These are phyloP conservation scores for Cirrhinus mrigala DNA, from an alignment of 2,797 vertebrate genomes.

Conservation along the genomic window DNA sequence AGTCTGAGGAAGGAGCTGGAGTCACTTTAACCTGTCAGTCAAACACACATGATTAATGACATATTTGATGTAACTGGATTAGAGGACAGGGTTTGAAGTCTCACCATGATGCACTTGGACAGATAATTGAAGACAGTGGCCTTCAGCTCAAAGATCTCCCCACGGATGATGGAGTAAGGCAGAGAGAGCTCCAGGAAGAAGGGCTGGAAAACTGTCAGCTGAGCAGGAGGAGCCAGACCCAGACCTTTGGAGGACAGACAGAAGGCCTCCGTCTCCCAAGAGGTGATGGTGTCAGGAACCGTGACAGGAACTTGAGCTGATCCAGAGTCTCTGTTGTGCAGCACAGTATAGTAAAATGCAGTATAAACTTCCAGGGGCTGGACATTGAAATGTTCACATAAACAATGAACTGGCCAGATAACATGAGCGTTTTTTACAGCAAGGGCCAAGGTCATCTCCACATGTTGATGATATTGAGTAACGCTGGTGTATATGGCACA, in stretches of 20 bases:
- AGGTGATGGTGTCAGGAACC: conserved; percentile 59
- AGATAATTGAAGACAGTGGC: conserved; percentile 79
- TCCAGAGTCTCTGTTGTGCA: conserved; percentile 55
- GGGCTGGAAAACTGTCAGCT: conserved; percentile 80
- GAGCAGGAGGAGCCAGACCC: conserved; percentile 74
- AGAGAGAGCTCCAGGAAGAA: conserved; percentile 82
- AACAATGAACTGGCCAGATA: conserved; percentile 1
- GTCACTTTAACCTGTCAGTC: conserved; percentile 69
- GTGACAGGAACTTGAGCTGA: conserved; percentile 36
- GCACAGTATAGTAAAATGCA: neutral
- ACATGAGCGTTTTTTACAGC: neutral
- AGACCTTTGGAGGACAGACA: conserved; percentile 72
- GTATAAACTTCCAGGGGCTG: neutral
- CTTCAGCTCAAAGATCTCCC: conserved; percentile 81
- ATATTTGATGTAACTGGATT: neutral
- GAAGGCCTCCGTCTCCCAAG: conserved; percentile 27
- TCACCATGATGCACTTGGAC: conserved; percentile 79
- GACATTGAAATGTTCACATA: conserved; percentile 10
- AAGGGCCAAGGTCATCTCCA: neutral
- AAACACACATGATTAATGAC: neutral
- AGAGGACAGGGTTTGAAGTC: neutral
- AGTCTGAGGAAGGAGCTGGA: conserved; percentile 61
- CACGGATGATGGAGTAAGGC: conserved; percentile 82
- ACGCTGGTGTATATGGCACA: too few relatives aligned
- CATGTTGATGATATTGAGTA: too few relatives aligned